These are phyloP conservation scores for Drosophila tristis DNA, from an alignment of 1,140 invertebrate genomes.

Conservation along the genomic window DNA sequence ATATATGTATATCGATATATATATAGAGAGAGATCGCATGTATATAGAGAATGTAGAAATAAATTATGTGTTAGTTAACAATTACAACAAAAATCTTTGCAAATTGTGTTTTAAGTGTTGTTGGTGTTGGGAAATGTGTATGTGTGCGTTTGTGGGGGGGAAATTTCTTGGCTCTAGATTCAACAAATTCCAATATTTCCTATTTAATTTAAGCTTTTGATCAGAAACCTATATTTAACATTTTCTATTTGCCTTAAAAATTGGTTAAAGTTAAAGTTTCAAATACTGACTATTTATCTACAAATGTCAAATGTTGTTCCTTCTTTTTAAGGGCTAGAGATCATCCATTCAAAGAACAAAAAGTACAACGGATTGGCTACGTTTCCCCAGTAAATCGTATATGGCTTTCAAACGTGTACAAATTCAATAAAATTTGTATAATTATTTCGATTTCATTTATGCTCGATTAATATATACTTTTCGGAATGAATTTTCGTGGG, in stretches of 20 bases:
- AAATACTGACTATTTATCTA: too few species aligned
- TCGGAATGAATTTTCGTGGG: constrained; percentile 28
- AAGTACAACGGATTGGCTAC: too few species aligned
- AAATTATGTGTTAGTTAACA: constrained; percentile 77
- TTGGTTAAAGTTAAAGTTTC: too few species aligned
- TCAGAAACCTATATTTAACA: too few species aligned
- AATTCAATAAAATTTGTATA: neutral
- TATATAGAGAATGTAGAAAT: constrained; percentile 77
- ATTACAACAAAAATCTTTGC: constrained; percentile 63
- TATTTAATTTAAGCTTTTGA: too few species aligned
- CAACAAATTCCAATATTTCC: neutral
- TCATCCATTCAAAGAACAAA: too few species aligned
- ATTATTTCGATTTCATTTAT: constrained; percentile 26
- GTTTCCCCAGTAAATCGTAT: too few species aligned
- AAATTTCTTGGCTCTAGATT: neutral
- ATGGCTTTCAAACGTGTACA: too few species aligned
- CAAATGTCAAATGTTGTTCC: neutral
- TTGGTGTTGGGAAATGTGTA: constrained; percentile 12
- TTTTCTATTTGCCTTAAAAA: too few species aligned
- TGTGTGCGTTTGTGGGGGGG: constrained; percentile 2
- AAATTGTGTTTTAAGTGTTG: constrained; percentile 32
- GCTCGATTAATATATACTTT: constrained; percentile 12
- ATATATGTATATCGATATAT: constrained; percentile 40
- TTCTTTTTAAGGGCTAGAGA: neutral
- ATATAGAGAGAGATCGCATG: constrained; percentile 56